phyloP scores from a whole-genome alignment of 2,113 vertebrate genomes.

The Pygoscelis adeliae region DNA sequence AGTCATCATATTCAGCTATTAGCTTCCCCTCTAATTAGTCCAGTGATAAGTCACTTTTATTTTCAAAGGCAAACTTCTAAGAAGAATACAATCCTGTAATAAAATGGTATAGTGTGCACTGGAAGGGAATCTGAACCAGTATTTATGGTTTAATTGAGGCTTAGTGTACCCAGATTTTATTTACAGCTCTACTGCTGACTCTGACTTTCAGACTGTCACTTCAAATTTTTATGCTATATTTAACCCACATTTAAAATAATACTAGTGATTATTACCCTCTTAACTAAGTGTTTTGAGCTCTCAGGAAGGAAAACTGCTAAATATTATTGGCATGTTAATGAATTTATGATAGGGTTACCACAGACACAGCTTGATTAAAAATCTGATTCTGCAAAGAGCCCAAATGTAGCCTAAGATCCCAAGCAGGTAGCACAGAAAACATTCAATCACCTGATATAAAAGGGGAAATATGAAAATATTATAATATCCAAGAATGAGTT shows the following conservation, averaged over 20 bases:
- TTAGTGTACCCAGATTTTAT: background rate
- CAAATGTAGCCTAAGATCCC: background rate
- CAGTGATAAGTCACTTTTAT: background rate
- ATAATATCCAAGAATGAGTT: background rate
- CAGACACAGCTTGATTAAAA: background rate
- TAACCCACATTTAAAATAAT: background rate
- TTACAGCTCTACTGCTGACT: background rate
- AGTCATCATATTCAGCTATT: background rate
- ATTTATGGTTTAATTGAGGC: background rate
- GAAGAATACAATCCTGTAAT: background rate
- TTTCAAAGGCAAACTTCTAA: background rate
- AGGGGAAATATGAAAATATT: background rate
- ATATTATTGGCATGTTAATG: background rate
- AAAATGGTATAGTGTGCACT: background rate
- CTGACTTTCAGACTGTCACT: background rate
- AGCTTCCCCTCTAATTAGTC: background rate
- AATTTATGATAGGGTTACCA: background rate
- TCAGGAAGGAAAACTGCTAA: background rate
- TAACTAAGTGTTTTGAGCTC: background rate
- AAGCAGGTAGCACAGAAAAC: background rate
- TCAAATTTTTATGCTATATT: background rate
- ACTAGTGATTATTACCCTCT: background rate
- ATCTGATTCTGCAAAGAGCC: background rate
- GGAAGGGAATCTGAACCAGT: background rate
- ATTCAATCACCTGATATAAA: background rate